Evolutionary conservation across 2,888 invertebrate genomes (phyloP).

Genomic region (Drosophila lacicola): DNA sequence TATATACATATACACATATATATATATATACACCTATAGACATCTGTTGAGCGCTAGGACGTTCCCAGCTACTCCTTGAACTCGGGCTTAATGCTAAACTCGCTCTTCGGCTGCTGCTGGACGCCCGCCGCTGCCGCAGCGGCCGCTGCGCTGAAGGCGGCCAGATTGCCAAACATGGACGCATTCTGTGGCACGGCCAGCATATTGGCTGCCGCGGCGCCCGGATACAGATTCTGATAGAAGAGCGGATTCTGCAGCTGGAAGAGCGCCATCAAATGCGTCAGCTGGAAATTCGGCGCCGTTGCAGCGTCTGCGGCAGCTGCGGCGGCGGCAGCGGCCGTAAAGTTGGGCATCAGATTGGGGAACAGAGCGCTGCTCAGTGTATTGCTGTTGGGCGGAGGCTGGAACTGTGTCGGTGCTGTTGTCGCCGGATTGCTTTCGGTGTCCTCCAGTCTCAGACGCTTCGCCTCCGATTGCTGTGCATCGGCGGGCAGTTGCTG

Average conservation of each 20-base stretch:
- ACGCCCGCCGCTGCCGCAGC: constrained; percentile 72
- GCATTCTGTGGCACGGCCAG: constrained; percentile 60
- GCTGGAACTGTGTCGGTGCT: constrained; percentile 11
- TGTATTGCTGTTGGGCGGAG: constrained; percentile 15
- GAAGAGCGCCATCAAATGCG: constrained; percentile 83
- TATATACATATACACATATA: constrained; percentile 21
- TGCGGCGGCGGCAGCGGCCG: constrained; percentile 51
- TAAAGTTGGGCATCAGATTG: constrained; percentile 71
- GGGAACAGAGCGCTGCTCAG: constrained; percentile 56
- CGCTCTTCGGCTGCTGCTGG: constrained; percentile 65
- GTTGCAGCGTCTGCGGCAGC: constrained; percentile 68
- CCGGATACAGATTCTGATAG: constrained; percentile 84
- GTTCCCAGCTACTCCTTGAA: constrained; percentile 66
- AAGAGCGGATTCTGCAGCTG: constrained; percentile 84
- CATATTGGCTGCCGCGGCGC: constrained; percentile 63
- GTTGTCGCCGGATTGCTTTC: constrained; percentile 32
- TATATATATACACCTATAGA: background rate
- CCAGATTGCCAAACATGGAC: constrained; percentile 70
- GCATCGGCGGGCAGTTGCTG: constrained; percentile 76
- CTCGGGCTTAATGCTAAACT: constrained; percentile 72
- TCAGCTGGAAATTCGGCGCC: constrained; percentile 82
- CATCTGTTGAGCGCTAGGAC: constrained; percentile 5
- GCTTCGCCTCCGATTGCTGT: constrained; percentile 71
- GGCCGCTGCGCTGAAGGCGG: constrained; percentile 72
- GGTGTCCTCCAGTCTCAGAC: constrained; percentile 72